Conservation (phyloP, 2,113 vertebrate species). For the Thymallus thymallus region DNA sequence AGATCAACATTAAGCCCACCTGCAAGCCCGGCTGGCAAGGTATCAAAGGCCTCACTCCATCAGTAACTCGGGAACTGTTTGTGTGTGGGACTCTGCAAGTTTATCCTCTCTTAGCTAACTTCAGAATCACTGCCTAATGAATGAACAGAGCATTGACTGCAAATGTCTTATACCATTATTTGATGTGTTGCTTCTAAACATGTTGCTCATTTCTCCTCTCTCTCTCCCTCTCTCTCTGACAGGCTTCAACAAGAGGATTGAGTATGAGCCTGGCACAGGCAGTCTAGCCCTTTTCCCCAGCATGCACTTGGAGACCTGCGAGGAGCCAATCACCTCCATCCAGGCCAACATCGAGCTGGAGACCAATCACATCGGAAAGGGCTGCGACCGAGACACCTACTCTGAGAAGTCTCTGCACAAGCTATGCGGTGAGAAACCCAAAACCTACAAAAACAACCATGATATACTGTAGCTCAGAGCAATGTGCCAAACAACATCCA, state of each 20-base stretch:
- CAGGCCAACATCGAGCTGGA: slow-evolving; percentile 86
- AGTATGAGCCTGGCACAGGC: slow-evolving; percentile 95
- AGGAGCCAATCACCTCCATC: slow-evolving; percentile 85
- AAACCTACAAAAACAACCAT: background rate
- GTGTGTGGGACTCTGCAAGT: background rate
- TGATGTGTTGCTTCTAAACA: background rate
- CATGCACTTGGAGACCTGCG: slow-evolving; percentile 91
- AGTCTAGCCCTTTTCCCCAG: slow-evolving; percentile 88
- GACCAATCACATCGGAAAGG: slow-evolving; percentile 95
- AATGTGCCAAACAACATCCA: background rate
- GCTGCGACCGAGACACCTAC: slow-evolving; percentile 97
- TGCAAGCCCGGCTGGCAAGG: slow-evolving; percentile 98
- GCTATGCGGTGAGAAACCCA: slow-evolving; percentile 84
- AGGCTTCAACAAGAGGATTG: slow-evolving; percentile 93
- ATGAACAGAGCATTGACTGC: background rate
- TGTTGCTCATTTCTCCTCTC: background rate
- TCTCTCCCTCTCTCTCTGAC: slow-evolving; percentile 19
- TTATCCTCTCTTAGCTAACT: background rate
- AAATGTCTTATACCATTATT: background rate
- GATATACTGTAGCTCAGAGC: background rate
- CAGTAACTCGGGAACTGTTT: background rate
- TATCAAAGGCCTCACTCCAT: slow-evolving; percentile 51
- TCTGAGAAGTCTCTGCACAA: slow-evolving; percentile 95
- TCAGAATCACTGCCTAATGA: background rate
- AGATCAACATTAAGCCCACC: slow-evolving; percentile 91